phyloP scores from a whole-genome alignment of 2,888 invertebrate genomes.

The Apoderus coryli region DNA sequence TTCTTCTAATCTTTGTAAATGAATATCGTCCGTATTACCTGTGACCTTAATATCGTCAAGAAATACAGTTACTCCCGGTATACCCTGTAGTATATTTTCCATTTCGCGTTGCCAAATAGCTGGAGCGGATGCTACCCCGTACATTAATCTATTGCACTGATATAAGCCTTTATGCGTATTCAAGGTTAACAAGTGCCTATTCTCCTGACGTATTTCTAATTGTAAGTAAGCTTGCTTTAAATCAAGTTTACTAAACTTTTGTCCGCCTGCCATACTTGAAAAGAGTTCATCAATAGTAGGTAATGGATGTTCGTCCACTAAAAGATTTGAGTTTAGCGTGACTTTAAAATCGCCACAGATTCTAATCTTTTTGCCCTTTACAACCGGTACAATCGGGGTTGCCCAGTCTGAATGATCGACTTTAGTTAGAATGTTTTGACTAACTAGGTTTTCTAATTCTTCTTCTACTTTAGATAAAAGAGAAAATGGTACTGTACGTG shows the following conservation, averaged over 20 bases:
- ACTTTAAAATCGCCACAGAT: slow-evolving; percentile 24
- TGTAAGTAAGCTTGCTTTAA: slow-evolving; percentile 21
- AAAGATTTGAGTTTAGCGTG: slow-evolving; percentile 19
- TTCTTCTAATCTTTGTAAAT: no score
- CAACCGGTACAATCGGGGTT: slow-evolving; percentile 23
- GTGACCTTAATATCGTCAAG: slow-evolving; percentile 19
- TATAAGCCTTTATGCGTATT: slow-evolving; percentile 19
- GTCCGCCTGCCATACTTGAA: slow-evolving; percentile 18
- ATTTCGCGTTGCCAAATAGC: slow-evolving; percentile 17
- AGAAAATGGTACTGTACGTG: slow-evolving; percentile 17
- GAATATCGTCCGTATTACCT: no score
- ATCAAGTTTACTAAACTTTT: slow-evolving; percentile 19
- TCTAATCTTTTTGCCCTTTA: slow-evolving; percentile 19
- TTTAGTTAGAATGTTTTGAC: slow-evolving; percentile 15
- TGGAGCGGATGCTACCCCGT: slow-evolving; percentile 19
- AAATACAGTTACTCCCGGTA: slow-evolving; percentile 8
- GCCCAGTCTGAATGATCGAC: slow-evolving; percentile 20
- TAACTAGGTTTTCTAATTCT: slow-evolving; percentile 16
- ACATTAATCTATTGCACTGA: no score
- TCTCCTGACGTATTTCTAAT: slow-evolving; percentile 16
- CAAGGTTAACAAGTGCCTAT: slow-evolving; percentile 18
- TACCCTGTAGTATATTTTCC: slow-evolving; percentile 12
- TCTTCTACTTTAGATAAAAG: slow-evolving; percentile 16
- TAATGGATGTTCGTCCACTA: slow-evolving; percentile 22
- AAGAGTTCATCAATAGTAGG: slow-evolving; percentile 23